Evolutionary conservation across 2,113 vertebrate species (phyloP).

Genomic region (Ctenodactylus gundi): DNA sequence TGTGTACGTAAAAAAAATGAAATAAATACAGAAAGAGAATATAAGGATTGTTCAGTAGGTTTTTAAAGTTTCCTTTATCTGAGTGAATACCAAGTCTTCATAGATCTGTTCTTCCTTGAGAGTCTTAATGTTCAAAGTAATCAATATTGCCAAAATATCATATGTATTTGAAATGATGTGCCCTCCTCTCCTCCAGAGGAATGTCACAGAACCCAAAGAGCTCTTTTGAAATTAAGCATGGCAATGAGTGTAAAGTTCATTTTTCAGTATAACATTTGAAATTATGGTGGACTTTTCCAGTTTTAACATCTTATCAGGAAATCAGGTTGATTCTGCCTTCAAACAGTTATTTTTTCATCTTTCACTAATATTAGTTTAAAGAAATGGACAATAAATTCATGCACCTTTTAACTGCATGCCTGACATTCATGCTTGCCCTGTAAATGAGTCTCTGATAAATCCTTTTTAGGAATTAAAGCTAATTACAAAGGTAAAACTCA

Average conservation of each 20-base stretch:
- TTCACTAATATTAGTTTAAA: not conserved
- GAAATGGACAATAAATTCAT: not conserved
- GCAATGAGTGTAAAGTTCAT: not conserved
- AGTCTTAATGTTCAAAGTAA: not conserved
- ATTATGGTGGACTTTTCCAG: not conserved
- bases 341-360: not conserved
- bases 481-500: not conserved
- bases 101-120: not conserved
- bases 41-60: no score
- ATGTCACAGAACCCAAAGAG: not conserved
- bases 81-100: no score
- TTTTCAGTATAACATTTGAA: not conserved
- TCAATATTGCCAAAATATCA: not conserved
- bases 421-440: not conserved
- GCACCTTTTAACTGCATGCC: not conserved
- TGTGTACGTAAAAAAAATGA: no score
- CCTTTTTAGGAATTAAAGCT: not conserved
- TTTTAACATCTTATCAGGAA: not conserved
- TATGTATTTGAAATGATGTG: not conserved
- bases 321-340: not conserved
- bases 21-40: no score
- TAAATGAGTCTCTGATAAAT: not conserved
- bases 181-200: not conserved
- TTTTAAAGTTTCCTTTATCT: no score
- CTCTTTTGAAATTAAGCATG: not conserved